Conservation (phyloP, 2,888 invertebrate genomes). For the Acleris literana region DNA sequence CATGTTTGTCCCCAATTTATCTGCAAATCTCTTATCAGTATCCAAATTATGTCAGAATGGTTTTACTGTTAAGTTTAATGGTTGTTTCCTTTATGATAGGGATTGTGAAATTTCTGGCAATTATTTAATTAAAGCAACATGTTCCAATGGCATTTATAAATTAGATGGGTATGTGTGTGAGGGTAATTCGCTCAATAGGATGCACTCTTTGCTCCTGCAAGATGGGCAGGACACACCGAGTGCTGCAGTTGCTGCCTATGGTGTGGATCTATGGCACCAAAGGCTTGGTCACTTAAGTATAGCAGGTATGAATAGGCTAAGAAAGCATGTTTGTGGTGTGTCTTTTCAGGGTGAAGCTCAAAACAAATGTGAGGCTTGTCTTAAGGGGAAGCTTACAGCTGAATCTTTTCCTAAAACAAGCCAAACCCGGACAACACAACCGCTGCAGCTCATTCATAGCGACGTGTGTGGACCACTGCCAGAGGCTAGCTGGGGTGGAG, state of each 20-base stretch:
- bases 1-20: conserved; percentile 7
- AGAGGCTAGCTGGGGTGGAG: background rate
- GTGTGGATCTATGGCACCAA: background rate
- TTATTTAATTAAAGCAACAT: conserved; percentile 1
- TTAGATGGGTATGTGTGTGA: background rate
- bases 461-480: background rate
- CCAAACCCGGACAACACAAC: background rate
- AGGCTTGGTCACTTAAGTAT: background rate
- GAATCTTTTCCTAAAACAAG: background rate
- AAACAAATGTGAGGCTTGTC: conserved; percentile 1
- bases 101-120: conserved; percentile 9
- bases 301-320: conserved; percentile 2
- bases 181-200: background rate
- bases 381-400: background rate
- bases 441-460: conserved; percentile 1
- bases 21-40: background rate
- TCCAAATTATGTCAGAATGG: conserved; percentile 1
- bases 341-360: background rate
- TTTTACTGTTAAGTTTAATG: conserved; percentile 3
- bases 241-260: conserved; percentile 1
- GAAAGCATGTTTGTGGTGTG: conserved; percentile 1
- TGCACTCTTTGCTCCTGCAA: conserved; percentile 15
- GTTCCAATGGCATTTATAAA: conserved; percentile 11
- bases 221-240: conserved; percentile 9
- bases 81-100: conserved; percentile 4